These are phyloP conservation scores for Malthinus seriepunctatus DNA, from an alignment of 2,888 invertebrate species.

Conservation along the genomic window DNA sequence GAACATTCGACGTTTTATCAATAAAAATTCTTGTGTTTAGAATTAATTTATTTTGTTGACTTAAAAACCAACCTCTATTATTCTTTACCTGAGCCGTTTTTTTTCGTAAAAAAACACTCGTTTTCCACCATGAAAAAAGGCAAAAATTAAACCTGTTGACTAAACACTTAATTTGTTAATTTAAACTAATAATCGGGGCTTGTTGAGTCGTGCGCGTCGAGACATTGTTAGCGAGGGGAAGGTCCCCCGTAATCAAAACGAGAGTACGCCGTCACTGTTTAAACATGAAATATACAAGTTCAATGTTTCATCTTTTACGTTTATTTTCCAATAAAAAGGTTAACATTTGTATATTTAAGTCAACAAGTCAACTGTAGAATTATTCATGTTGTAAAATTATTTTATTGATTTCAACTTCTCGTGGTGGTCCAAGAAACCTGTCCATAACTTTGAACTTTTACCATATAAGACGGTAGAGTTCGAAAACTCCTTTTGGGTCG, in stretches of 20 bases:
- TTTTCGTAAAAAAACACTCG: neutral
- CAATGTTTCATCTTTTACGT: constrained; percentile 21
- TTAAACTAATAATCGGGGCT: no score
- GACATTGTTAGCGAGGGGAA: no score
- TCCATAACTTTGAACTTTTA: constrained; percentile 28
- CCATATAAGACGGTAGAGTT: constrained; percentile 25
- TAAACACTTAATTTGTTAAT: no score
- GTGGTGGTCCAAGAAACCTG: constrained; percentile 36
- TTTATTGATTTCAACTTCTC: constrained; percentile 38
- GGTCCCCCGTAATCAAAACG: no score
- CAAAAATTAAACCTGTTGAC: neutral
- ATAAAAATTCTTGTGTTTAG: constrained; percentile 18
- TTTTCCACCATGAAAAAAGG: neutral
- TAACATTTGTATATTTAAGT: constrained; percentile 36
- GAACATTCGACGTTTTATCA: constrained; percentile 18
- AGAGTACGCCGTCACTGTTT: no score
- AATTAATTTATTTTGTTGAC: constrained; percentile 16
- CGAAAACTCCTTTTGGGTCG: constrained; percentile 27
- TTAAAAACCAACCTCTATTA: constrained; percentile 9
- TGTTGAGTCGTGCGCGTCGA: no score
- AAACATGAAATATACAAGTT: neutral
- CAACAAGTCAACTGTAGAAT: constrained; percentile 32
- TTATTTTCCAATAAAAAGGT: constrained; percentile 36
- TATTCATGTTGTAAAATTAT: constrained; percentile 37
- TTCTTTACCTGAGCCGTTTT: constrained; percentile 10